A percentile compares a stretch with the other conserved stretches of the same genome.
Evolutionary conservation across 2,888 invertebrate species (phyloP).

Genomic region (Micropterix aruncella): DNA sequence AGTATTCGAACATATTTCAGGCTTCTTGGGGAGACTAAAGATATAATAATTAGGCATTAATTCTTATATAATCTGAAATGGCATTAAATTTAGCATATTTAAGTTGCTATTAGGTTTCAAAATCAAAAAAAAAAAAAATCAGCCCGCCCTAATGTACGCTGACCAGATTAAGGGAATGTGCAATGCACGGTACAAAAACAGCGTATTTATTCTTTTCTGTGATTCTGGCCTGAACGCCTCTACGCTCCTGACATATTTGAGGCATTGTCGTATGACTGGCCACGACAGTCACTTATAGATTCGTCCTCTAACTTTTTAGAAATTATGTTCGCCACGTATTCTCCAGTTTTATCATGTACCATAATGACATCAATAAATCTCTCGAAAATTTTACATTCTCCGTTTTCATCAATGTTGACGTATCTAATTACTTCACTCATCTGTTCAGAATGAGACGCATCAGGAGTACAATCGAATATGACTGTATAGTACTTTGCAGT

Average conservation of each 20-base stretch:
- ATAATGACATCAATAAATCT: constrained; percentile 17
- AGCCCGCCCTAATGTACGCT: constrained; percentile 14
- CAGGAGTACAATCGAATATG: constrained; percentile 17
- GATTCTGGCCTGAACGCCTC: constrained; percentile 17
- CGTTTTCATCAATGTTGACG: constrained; percentile 12
- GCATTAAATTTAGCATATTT: no score
- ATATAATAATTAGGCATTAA: no score
- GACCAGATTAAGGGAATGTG: constrained; percentile 17
- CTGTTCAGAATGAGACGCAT: constrained; percentile 17
- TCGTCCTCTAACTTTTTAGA: constrained; percentile 12
- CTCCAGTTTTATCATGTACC: constrained; percentile 15
- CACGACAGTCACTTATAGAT: constrained; percentile 14
- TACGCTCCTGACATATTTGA: constrained; percentile 17
- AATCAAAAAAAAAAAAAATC: no score
- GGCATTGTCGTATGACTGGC: constrained; percentile 16
- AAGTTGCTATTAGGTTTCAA: no score
- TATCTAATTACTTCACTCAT: constrained; percentile 16
- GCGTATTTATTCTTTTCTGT: constrained; percentile 15
- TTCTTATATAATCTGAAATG: no score
- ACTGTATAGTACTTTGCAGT: constrained; percentile 15
- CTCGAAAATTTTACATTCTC: constrained; percentile 14
- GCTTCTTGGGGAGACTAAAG: no score
- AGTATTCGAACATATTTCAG: no score
- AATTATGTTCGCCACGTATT: constrained; percentile 12
- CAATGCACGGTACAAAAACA: constrained; percentile 16